Conservation (phyloP, 2,113 vertebrate genomes). For the Menura novaehollandiae region DNA sequence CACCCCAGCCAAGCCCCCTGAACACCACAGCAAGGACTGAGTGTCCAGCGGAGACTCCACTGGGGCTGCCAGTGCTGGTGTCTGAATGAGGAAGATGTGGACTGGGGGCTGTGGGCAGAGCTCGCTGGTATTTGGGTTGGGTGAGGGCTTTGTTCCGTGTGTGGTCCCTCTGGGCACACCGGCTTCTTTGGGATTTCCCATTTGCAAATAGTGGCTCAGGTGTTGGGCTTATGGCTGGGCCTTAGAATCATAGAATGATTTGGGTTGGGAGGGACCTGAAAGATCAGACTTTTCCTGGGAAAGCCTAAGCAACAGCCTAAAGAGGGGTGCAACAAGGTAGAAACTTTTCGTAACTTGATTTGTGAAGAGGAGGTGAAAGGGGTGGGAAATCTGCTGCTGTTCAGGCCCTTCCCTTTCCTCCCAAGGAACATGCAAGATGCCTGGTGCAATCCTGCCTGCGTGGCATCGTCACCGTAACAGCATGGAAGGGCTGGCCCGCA, state of each 20-base stretch:
- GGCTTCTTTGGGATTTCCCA: background rate
- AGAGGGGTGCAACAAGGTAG: rapidly evolving
- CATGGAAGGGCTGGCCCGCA: rapidly evolving
- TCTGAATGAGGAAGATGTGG: background rate
- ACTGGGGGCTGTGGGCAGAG: background rate
- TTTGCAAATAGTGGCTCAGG: background rate
- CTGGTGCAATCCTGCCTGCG: rapidly evolving
- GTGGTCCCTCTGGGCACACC: rapidly evolving
- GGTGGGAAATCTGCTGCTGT: background rate
- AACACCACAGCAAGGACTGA: background rate
- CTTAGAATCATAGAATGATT: background rate
- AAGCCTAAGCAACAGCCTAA: background rate
- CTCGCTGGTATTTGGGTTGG: rapidly evolving
- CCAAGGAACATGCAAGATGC: rapidly evolving
- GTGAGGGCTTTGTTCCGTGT: rapidly evolving
- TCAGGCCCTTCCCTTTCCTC: background rate
- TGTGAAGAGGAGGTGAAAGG: rapidly evolving
- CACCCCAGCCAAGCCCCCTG: background rate
- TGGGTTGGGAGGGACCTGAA: background rate
- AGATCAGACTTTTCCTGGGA: background rate
- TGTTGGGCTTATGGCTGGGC: rapidly evolving
- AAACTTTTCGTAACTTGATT: too few species aligned
- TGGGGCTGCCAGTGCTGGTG: background rate
- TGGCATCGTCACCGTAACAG: background rate
- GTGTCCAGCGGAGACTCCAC: background rate